phyloP scores from a whole-genome alignment of 2,797 vertebrate species.

The Trematomus bernacchii region DNA sequence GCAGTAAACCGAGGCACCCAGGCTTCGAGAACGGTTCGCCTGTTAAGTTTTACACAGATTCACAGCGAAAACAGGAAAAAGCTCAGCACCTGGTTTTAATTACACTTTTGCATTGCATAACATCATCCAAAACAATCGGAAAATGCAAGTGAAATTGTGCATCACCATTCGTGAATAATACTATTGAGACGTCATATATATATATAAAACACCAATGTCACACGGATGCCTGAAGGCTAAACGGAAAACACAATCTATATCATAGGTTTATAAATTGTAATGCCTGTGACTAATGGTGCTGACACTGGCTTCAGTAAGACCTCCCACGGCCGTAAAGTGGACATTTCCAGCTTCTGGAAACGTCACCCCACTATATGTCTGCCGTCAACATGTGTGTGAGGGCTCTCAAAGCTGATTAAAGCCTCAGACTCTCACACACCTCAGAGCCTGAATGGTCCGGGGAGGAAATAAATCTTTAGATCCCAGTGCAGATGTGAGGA shows the following conservation, averaged over 20 bases:
- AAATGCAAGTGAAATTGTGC: constrained; percentile 29
- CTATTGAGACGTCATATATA: constrained; percentile 1
- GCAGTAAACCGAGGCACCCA: constrained; percentile 96
- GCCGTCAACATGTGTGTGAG: constrained; percentile 38
- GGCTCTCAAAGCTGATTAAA: constrained; percentile 15
- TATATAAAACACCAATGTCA: constrained; percentile 9
- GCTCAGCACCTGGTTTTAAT: constrained; percentile 70
- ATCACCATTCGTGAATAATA: constrained; percentile 42
- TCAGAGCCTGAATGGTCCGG: constrained; percentile 20
- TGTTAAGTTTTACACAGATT: constrained; percentile 75
- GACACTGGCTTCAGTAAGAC: constrained; percentile 8
- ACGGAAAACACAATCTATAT: not conserved
- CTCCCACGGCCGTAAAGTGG: constrained; percentile 4
- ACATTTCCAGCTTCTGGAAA: constrained; percentile 26
- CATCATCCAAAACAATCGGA: constrained; percentile 45
- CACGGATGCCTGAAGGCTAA: constrained; percentile 19
- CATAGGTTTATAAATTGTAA: not conserved
- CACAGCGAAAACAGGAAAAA: constrained; percentile 68
- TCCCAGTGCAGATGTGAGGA: constrained; percentile 52
- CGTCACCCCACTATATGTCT: constrained; percentile 25
- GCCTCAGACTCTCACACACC: not conserved
- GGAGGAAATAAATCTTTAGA: constrained; percentile 44
- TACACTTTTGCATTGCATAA: constrained; percentile 60
- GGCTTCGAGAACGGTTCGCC: constrained; percentile 95
- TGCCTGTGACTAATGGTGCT: constrained; percentile 16